These are phyloP conservation scores for Caenorhabditis zanzibari DNA, from an alignment of 2,888 invertebrate species.

Conservation along the genomic window DNA sequence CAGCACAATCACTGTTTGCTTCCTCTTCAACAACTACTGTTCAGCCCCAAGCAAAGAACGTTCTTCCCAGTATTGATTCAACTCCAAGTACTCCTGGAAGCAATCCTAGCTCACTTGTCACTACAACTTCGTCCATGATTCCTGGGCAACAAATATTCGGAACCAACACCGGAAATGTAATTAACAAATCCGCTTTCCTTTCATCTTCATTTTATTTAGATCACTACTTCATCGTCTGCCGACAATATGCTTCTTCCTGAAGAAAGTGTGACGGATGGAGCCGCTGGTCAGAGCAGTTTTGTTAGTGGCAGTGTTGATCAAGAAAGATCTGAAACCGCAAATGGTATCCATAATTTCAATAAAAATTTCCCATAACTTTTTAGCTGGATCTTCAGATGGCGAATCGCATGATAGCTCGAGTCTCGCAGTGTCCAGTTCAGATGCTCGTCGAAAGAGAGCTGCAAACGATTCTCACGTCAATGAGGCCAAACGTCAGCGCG, in stretches of 20 bases:
- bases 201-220: background rate
- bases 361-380: background rate
- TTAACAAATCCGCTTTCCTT: background rate
- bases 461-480: constrained; percentile 40
- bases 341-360: constrained; percentile 28
- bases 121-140: constrained; percentile 40
- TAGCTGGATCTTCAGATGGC: constrained; percentile 42
- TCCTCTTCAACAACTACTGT: constrained; percentile 46
- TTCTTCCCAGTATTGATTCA: constrained; percentile 60
- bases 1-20: constrained; percentile 58
- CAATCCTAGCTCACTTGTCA: constrained; percentile 42
- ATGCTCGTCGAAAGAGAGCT: constrained; percentile 66
- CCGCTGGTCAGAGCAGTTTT: constrained; percentile 65
- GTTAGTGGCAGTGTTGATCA: constrained; percentile 66
- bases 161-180: background rate
- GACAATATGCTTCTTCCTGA: constrained; percentile 51
- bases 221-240: constrained; percentile 18
- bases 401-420: constrained; percentile 69
- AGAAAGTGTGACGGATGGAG: constrained; percentile 57
- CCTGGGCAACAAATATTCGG: constrained; percentile 47
- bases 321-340: constrained; percentile 22
- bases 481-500: constrained; percentile 67
- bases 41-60: constrained; percentile 42
- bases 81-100: constrained; percentile 42
- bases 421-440: constrained; percentile 70